Conservation (phyloP, 2,797 vertebrate species). For the Rhynchonycteris naso region DNA sequence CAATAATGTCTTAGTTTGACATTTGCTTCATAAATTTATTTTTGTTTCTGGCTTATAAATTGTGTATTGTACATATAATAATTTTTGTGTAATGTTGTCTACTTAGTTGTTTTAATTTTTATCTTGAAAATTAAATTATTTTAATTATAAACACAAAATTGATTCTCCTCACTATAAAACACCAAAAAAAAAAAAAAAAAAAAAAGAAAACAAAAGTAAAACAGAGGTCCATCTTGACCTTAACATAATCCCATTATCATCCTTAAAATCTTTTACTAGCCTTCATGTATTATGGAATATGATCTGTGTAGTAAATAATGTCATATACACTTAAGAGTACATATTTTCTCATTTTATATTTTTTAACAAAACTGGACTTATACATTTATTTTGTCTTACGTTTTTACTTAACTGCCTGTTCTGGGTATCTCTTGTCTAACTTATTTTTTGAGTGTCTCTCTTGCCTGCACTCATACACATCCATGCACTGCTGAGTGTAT, state of each 20-base stretch:
- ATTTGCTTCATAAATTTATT: conserved; percentile 26
- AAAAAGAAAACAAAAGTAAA: conserved; percentile 20
- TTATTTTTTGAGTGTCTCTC: not conserved
- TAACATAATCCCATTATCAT: not conserved
- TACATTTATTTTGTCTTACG: not conserved
- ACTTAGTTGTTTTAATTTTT: conserved; percentile 3
- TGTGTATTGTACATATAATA: not conserved
- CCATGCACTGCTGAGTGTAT: not conserved
- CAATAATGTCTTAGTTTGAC: not conserved
- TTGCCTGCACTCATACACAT: not conserved
- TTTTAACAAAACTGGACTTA: not conserved
- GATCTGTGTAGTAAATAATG: not conserved
- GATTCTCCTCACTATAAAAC: not conserved
- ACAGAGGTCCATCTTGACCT: not conserved
- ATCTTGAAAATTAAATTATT: conserved; percentile 29
- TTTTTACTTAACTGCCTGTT: not conserved
- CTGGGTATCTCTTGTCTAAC: not conserved
- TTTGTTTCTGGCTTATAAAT: not conserved
- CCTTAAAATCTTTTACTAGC: not conserved
- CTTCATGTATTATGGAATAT: not conserved
- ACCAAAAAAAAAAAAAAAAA: conserved; percentile 10
- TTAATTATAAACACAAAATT: not conserved
- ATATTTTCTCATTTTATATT: conserved; percentile 4
- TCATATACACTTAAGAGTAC: not conserved
- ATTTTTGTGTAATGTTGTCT: not conserved